phyloP scores from a whole-genome alignment of 1,140 invertebrate genomes.

The Drosophila prosaltans region DNA sequence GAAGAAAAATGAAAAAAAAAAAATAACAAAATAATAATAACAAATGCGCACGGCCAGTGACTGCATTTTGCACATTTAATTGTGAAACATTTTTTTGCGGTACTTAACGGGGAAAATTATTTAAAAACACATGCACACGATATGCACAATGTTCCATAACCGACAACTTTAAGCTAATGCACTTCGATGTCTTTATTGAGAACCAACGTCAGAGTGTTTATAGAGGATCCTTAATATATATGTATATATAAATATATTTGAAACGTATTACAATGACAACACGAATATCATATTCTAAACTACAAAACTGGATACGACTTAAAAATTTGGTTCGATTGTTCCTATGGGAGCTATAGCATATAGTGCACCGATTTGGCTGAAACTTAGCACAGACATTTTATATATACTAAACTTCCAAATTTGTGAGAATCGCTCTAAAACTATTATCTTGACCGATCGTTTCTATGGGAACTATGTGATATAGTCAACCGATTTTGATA shows the following conservation, averaged over 20 bases:
- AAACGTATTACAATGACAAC: conserved; percentile 1
- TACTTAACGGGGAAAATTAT: conserved; percentile 10
- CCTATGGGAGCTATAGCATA: too few relatives aligned
- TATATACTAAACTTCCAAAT: too few relatives aligned
- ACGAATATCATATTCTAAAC: too few relatives aligned
- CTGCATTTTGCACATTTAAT: conserved; percentile 41
- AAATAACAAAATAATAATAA: conserved; percentile 46
- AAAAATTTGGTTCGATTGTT: too few relatives aligned
- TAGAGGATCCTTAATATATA: neutral
- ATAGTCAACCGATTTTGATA: too few relatives aligned
- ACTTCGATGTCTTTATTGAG: neutral
- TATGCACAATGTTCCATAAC: conserved; percentile 6
- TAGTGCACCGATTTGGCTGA: too few relatives aligned
- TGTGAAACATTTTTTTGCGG: conserved; percentile 33
- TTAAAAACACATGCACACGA: conserved; percentile 4
- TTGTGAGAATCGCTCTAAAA: too few relatives aligned
- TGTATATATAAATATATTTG: conserved; percentile 11
- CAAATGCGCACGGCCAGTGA: conserved; percentile 33
- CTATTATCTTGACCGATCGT: too few relatives aligned
- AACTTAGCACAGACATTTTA: too few relatives aligned
- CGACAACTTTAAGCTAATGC: conserved; percentile 6
- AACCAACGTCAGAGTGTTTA: conserved; percentile 1
- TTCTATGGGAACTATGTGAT: too few relatives aligned
- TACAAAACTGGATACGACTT: too few relatives aligned
- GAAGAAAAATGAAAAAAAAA: neutral